phyloP scores from a whole-genome alignment of 2,113 vertebrate species.

The Baryphthengus martii region DNA sequence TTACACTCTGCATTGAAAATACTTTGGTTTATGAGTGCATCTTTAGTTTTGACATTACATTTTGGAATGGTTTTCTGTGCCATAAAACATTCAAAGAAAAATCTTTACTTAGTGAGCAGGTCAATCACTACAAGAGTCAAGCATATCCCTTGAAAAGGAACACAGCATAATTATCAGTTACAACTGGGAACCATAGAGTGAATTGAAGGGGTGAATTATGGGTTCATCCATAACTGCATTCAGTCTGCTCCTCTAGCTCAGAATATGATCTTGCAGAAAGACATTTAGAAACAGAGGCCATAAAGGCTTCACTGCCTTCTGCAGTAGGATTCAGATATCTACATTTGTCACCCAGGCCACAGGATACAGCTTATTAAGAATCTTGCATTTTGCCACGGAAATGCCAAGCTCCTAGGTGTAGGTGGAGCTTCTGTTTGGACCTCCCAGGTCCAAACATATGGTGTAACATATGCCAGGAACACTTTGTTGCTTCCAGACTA shows the following conservation, averaged over 20 bases:
- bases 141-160: background rate
- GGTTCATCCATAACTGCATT: background rate
- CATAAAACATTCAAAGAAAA: background rate
- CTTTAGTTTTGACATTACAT: background rate
- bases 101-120: background rate
- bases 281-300: background rate
- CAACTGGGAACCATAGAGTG: background rate
- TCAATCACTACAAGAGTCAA: background rate
- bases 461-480: background rate
- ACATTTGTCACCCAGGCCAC: background rate
- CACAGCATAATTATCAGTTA: background rate
- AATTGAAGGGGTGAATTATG: background rate
- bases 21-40: background rate
- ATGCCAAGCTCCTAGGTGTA: background rate
- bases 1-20: background rate
- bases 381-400: accelerated
- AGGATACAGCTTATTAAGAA: background rate
- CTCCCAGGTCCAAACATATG: background rate
- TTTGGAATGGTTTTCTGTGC: background rate
- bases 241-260: background rate
- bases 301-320: background rate
- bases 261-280: background rate
- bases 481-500: background rate
- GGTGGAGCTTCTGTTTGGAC: background rate
- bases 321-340: background rate